Evolutionary conservation across 2,113 vertebrate species (phyloP).

Genomic region (Mustela nigripes): DNA sequence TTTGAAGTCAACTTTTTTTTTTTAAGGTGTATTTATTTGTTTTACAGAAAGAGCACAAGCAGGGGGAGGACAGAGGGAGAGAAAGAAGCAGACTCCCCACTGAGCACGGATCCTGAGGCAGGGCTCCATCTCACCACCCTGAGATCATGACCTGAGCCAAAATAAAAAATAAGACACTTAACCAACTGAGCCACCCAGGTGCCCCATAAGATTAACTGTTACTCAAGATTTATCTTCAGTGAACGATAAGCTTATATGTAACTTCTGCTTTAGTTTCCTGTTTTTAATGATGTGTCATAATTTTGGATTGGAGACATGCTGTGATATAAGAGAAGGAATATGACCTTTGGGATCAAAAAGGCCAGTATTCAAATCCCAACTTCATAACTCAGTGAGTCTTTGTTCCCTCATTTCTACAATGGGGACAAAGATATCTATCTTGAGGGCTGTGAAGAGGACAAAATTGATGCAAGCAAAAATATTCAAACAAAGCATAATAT

Average conservation of each 20-base stretch:
- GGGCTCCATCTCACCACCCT: not conserved
- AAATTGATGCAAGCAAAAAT: not conserved
- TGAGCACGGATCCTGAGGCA: not conserved
- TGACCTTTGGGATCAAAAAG: not conserved
- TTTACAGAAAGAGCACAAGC: not conserved
- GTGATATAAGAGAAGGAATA: not conserved
- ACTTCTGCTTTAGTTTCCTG: not conserved
- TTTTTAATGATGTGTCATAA: not conserved
- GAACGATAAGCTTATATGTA: not conserved
- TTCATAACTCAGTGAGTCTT: not conserved
- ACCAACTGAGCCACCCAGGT: not conserved
- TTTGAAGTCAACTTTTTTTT: not conserved
- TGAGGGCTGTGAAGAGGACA: not conserved
- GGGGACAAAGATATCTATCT: not conserved
- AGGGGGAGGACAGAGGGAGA: not conserved
- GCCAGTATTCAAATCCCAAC: not conserved
- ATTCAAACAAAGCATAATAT: not conserved
- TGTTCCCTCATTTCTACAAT: not conserved
- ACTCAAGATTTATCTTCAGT: constrained; percentile 27
- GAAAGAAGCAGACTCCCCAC: not conserved
- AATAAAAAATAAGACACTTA: not conserved
- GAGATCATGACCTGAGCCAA: not conserved
- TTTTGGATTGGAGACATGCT: not conserved
- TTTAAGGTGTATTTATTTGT: not conserved
- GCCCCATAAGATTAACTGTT: not conserved